phyloP scores from a whole-genome alignment of 1,140 invertebrate species.

The Uloborus diversus region DNA sequence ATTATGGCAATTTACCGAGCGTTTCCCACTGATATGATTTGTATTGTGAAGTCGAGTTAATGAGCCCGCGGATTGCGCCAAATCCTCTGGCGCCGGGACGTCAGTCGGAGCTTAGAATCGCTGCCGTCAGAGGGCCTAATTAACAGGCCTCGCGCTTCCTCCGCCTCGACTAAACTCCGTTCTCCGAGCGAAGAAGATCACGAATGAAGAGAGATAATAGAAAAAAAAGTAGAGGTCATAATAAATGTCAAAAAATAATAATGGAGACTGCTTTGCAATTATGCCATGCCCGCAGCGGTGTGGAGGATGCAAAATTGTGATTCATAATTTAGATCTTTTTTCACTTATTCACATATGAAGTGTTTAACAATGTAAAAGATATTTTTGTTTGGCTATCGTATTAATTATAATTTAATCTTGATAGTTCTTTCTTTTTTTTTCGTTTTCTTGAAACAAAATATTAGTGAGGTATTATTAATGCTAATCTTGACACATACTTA shows the following conservation, averaged over 20 bases:
- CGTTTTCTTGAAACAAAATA: no score
- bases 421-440: no score
- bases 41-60: constrained; percentile 56
- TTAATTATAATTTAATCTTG: no score
- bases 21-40: constrained; percentile 56
- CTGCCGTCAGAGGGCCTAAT: constrained; percentile 53
- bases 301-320: no score
- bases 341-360: no score
- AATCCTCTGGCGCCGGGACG: constrained; percentile 44
- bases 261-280: constrained; percentile 12
- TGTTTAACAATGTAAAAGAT: no score
- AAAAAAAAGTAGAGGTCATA: not conserved
- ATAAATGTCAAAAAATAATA: constrained; percentile 17
- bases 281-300: not conserved
- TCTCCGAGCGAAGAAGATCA: no score
- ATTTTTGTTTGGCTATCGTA: no score
- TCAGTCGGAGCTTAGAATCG: constrained; percentile 24
- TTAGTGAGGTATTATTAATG: no score
- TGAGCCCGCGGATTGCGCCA: constrained; percentile 54
- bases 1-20: constrained; percentile 55
- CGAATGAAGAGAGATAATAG: no score
- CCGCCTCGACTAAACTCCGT: not conserved
- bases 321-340: no score
- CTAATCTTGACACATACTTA: no score
- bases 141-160: constrained; percentile 28